A percentile compares a stretch with the other conserved stretches of the same genome.
Conservation (phyloP, 1,140 invertebrate species). For the Adoxophyes honmai region DNA sequence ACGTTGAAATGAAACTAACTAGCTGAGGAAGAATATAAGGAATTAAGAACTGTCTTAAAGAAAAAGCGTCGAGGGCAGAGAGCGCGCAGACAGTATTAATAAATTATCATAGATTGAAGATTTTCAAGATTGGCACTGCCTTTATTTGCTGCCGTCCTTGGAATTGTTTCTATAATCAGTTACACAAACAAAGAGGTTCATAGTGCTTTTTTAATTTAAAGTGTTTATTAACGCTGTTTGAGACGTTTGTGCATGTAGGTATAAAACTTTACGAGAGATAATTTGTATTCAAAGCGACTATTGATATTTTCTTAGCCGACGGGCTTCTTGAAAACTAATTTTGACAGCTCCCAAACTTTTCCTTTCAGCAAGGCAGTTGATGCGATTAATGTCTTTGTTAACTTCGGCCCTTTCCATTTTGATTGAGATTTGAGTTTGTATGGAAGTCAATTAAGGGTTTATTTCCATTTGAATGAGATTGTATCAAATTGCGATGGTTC, state of each 20-base stretch:
- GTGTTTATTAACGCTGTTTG: too few relatives aligned
- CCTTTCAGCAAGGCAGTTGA: constrained; percentile 8
- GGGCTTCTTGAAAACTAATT: constrained; percentile 1
- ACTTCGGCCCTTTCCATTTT: constrained; percentile 6
- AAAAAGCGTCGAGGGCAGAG: too few relatives aligned
- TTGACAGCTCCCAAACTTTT: constrained; percentile 13
- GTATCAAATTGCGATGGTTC: background rate
- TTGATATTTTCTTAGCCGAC: background rate
- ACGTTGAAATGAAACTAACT: background rate
- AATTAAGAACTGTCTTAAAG: too few relatives aligned
- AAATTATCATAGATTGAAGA: too few relatives aligned
- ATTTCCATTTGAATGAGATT: constrained; percentile 3
- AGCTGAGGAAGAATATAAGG: too few relatives aligned
- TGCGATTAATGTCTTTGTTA: constrained; percentile 11
- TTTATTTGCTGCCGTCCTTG: too few relatives aligned
- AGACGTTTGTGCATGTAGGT: background rate
- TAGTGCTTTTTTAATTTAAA: too few relatives aligned
- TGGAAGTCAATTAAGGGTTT: constrained; percentile 13
- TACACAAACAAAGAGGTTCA: too few relatives aligned
- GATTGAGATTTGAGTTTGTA: constrained; percentile 13
- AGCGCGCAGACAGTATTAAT: too few relatives aligned
- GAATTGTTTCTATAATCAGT: too few relatives aligned
- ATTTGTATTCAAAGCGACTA: background rate
- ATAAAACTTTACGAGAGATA: background rate
- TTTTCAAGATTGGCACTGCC: too few relatives aligned